Percentiles rank a stretch among this genome's conserved stretches.
Conservation (phyloP, 1,140 invertebrate genomes). For the Ooceraea biroi region DNA sequence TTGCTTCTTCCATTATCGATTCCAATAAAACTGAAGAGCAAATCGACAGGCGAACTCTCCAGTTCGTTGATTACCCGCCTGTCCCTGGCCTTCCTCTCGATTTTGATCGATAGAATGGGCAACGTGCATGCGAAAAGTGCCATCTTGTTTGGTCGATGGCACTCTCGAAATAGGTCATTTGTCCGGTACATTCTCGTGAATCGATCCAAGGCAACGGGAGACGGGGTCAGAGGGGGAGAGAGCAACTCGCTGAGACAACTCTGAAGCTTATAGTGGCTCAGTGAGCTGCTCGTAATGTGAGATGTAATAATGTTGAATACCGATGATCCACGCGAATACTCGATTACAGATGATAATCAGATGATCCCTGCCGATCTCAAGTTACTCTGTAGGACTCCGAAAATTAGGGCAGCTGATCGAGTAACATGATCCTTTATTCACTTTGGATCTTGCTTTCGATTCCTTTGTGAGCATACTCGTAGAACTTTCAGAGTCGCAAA, state of each 20-base stretch:
- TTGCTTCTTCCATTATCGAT: slow-evolving; percentile 48
- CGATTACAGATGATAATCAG: not conserved
- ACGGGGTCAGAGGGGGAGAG: not conserved
- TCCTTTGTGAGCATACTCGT: too few relatives aligned
- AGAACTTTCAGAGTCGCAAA: not conserved
- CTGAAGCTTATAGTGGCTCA: not conserved
- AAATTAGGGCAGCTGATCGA: not conserved
- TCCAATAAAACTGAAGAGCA: slow-evolving; percentile 33
- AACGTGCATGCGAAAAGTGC: slow-evolving; percentile 47
- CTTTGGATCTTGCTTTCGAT: not conserved
- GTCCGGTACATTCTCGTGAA: slow-evolving; percentile 21
- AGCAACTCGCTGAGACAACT: slow-evolving; percentile 16
- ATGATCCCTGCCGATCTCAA: not conserved
- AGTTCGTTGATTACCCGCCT: slow-evolving; percentile 59
- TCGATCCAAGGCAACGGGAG: slow-evolving; percentile 1
- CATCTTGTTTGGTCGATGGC: slow-evolving; percentile 58
- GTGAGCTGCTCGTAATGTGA: slow-evolving; percentile 27
- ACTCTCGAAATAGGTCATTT: slow-evolving; percentile 49
- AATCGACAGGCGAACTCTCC: slow-evolving; percentile 60
- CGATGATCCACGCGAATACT: not conserved
- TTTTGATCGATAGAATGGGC: slow-evolving; percentile 54
- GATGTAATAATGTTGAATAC: slow-evolving; percentile 19
- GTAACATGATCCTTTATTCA: slow-evolving; percentile 16
- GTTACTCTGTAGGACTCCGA: not conserved
- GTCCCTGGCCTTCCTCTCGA: slow-evolving; percentile 16